Evolutionary conservation across 2,888 invertebrate genomes (phyloP).

Genomic region (Sympetrum striolatum): DNA sequence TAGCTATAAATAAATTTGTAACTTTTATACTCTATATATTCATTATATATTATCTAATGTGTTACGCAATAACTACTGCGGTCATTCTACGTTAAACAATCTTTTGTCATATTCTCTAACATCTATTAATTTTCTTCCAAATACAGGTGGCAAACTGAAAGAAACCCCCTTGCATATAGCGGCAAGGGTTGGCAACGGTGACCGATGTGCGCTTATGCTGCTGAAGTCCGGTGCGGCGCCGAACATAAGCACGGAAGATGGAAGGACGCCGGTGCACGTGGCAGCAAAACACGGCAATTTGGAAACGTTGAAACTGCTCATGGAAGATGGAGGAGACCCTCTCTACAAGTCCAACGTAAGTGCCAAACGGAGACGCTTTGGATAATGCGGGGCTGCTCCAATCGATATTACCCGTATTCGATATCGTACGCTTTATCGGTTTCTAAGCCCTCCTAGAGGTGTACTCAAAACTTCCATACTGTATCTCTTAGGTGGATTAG

Average conservation of each 20-base stretch:
- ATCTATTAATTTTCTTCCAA: neutral
- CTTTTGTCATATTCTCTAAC: neutral
- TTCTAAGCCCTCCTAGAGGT: neutral
- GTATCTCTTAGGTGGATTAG: no score
- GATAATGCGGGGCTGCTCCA: neutral
- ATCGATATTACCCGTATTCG: neutral
- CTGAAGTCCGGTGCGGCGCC: slow-evolving; percentile 97
- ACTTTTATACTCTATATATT: no score
- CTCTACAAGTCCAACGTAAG: slow-evolving; percentile 86
- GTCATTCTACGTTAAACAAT: neutral
- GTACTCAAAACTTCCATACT: neutral
- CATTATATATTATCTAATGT: no score
- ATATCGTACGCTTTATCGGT: neutral
- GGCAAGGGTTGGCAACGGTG: slow-evolving; percentile 89
- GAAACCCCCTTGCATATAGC: slow-evolving; percentile 98
- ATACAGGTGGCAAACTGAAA: slow-evolving; percentile 77
- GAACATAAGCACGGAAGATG: slow-evolving; percentile 93
- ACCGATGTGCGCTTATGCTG: slow-evolving; percentile 94
- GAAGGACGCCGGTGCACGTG: slow-evolving; percentile 96
- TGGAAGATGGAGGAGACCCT: slow-evolving; percentile 95
- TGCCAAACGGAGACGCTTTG: neutral
- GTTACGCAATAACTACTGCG: neutral
- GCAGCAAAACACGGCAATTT: slow-evolving; percentile 93
- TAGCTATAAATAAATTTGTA: no score
- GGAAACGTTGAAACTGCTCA: slow-evolving; percentile 80